Conservation (phyloP, 2,888 invertebrate genomes). For the Rhopalosiphum nymphaeae region DNA sequence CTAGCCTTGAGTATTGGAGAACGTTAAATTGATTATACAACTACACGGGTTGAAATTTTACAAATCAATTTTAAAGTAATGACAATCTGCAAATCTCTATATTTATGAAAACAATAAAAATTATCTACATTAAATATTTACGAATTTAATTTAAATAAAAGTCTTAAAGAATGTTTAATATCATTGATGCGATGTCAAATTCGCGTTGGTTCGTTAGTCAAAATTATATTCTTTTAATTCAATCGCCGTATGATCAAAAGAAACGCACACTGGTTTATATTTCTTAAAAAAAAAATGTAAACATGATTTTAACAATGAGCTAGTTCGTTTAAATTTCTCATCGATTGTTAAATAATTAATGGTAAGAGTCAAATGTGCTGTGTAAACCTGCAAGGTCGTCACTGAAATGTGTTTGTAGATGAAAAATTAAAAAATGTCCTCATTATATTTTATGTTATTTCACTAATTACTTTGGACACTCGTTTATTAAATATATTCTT, state of each 20-base stretch:
- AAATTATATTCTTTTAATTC: neutral
- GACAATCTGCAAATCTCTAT: neutral
- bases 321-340: neutral
- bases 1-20: slow-evolving; percentile 38
- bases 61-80: neutral
- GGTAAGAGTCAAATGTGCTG: neutral
- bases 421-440: neutral
- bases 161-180: neutral
- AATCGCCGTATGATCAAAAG: neutral
- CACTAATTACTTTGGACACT: neutral
- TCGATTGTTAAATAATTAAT: neutral
- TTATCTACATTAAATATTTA: neutral
- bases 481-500: neutral
- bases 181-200: neutral
- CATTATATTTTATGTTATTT: neutral
- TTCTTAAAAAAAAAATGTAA: neutral
- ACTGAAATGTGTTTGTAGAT: neutral
- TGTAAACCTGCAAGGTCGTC: neutral
- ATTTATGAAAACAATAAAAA: neutral
- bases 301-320: neutral
- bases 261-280: neutral
- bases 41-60: neutral
- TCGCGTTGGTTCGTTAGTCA: neutral
- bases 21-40: slow-evolving; percentile 14
- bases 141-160: neutral